Conservation (phyloP, 2,888 invertebrate species). For the Lasioglossum morio region DNA sequence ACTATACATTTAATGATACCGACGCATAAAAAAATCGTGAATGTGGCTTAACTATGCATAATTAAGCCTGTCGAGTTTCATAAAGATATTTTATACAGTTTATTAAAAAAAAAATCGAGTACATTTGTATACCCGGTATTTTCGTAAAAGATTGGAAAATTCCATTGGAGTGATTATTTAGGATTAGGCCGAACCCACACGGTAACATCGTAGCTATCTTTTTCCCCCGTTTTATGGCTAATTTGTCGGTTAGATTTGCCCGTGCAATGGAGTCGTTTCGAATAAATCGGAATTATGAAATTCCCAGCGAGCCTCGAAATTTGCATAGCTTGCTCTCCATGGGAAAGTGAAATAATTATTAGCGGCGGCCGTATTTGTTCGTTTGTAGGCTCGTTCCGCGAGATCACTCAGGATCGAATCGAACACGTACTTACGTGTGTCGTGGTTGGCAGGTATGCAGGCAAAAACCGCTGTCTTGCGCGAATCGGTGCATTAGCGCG, state of each 20-base stretch:
- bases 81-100: background rate
- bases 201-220: background rate
- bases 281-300: conserved; percentile 1
- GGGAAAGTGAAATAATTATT: conserved; percentile 25
- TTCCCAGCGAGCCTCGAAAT: background rate
- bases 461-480: conserved; percentile 54
- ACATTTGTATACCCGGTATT: background rate
- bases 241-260: background rate
- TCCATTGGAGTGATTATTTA: background rate
- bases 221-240: background rate
- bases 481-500: conserved; percentile 59
- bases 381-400: conserved; percentile 19
- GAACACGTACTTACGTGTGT: conserved; percentile 53
- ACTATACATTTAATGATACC: background rate
- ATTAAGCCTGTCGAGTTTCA: background rate
- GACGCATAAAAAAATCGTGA: background rate
- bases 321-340: conserved; percentile 5
- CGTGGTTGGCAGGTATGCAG: conserved; percentile 48
- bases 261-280: background rate
- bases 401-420: conserved; percentile 28
- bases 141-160: background rate
- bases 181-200: background rate
- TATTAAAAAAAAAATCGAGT: too few relatives aligned
- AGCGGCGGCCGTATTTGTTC: conserved; percentile 37
- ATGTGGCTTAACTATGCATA: background rate